phyloP scores from a whole-genome alignment of 35 echinoderm and acorn worm genomes.

The Anneissia japonica region DNA sequence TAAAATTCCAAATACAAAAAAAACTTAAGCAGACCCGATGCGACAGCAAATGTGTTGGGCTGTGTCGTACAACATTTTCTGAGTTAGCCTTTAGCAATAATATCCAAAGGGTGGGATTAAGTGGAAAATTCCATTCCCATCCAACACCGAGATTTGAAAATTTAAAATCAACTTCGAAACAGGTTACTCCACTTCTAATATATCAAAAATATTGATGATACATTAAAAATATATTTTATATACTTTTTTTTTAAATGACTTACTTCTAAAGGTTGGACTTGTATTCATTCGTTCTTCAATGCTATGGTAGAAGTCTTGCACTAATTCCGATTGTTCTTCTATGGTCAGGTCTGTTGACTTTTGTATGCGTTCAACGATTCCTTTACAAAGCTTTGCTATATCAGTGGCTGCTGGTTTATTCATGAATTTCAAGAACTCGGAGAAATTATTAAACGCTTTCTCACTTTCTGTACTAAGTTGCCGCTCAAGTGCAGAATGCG shows the following conservation, averaged over 20 bases:
- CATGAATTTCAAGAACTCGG: constrained; percentile 79
- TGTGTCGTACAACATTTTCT: no score
- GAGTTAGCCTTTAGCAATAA: no score
- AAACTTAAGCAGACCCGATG: no score
- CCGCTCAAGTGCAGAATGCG: constrained; percentile 38
- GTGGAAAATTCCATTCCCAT: no score
- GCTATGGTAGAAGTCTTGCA: constrained; percentile 88
- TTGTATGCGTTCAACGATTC: constrained; percentile 57
- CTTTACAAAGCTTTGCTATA: constrained; percentile 56
- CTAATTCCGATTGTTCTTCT: constrained; percentile 76
- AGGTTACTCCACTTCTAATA: no score
- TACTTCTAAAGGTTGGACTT: constrained; percentile 59
- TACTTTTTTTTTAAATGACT: neutral
- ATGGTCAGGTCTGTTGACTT: constrained; percentile 25
- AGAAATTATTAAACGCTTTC: constrained; percentile 58
- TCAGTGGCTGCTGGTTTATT: constrained; percentile 66
- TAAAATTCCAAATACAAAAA: no score
- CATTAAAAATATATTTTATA: neutral
- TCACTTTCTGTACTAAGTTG: constrained; percentile 86
- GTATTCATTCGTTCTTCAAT: constrained; percentile 58
- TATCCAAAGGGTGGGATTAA: no score
- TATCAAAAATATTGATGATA: no score
- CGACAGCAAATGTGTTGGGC: no score
- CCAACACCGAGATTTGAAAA: no score
- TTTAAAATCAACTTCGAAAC: no score